Evolutionary conservation across 2,888 invertebrate genomes (phyloP).

Genomic region (Eupithecia inturbata): DNA sequence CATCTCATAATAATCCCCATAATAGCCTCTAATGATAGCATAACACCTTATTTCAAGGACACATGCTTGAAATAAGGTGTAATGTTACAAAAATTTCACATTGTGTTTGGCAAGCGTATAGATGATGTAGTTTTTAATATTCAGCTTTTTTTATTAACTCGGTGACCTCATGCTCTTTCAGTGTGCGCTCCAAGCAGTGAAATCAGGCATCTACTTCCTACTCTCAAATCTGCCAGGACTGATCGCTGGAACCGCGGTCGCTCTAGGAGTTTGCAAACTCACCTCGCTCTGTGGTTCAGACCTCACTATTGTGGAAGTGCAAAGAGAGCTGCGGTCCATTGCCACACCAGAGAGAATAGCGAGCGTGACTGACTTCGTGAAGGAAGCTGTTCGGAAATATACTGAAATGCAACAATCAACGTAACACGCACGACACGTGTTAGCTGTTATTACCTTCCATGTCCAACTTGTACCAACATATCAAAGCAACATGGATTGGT

Average conservation of each 20-base stretch:
- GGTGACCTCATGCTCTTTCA: constrained; percentile 21
- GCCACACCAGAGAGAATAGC: constrained; percentile 81
- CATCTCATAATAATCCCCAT: background rate
- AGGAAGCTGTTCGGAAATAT: constrained; percentile 82
- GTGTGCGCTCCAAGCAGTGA: constrained; percentile 35
- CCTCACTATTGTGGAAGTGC: constrained; percentile 46
- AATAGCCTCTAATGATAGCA: background rate
- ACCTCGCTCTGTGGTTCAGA: constrained; percentile 72
- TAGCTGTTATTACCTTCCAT: background rate
- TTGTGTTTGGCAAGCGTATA: too few relatives aligned
- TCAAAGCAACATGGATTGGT: background rate
- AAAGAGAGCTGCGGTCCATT: constrained; percentile 68
- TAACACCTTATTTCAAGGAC: background rate
- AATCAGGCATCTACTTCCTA: constrained; percentile 44
- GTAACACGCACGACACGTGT: background rate
- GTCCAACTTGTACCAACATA: background rate
- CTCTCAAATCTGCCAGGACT: constrained; percentile 49
- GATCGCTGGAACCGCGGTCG: constrained; percentile 60
- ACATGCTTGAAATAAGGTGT: too few relatives aligned
- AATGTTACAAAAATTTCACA: too few relatives aligned
- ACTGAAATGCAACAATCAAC: constrained; percentile 34
- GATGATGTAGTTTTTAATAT: too few relatives aligned
- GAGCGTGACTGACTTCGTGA: constrained; percentile 76
- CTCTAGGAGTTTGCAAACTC: constrained; percentile 80
- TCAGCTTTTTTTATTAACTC: background rate